A percentile compares a stretch with the other conserved stretches of the same genome.
These are phyloP conservation scores for Mus minutoides DNA, from an alignment of 2,797 vertebrate genomes.

Conservation along the genomic window DNA sequence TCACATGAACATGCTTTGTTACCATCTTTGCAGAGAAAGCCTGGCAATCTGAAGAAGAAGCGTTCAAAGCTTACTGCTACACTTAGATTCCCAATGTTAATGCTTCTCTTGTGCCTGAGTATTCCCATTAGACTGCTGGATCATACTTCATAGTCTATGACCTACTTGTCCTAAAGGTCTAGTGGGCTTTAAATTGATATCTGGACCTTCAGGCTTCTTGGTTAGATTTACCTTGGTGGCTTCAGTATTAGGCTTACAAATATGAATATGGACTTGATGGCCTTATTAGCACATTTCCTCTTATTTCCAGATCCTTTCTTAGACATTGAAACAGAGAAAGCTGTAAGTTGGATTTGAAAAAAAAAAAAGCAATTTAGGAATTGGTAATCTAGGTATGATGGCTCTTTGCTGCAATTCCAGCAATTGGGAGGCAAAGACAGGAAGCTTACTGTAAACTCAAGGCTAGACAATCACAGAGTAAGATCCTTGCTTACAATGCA, in stretches of 20 bases:
- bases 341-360: conserved; percentile 52
- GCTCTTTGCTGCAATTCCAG: not conserved
- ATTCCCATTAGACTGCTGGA: conserved; percentile 41
- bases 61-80: conserved; percentile 47
- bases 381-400: not conserved
- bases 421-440: not conserved
- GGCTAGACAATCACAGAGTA: not conserved
- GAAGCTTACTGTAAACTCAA: not conserved
- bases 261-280: conserved; percentile 57
- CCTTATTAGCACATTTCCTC: conserved; percentile 32
- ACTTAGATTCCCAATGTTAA: conserved; percentile 53
- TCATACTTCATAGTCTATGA: conserved; percentile 64
- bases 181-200: conserved; percentile 60
- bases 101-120: conserved; percentile 53
- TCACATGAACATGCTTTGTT: conserved; percentile 51
- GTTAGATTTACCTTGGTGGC: not conserved
- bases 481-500: not conserved
- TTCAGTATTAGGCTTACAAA: conserved; percentile 55
- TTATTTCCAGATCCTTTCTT: not conserved
- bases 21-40: conserved; percentile 55
- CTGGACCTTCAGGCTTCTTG: conserved; percentile 65
- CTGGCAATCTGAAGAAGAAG: conserved; percentile 12
- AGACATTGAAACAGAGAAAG: conserved; percentile 32
- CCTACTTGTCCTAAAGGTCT: conserved; percentile 29
- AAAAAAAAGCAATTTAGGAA: conserved; percentile 28